phyloP scores from a whole-genome alignment of 2,113 vertebrate genomes.

The Synodontis membranacea region DNA sequence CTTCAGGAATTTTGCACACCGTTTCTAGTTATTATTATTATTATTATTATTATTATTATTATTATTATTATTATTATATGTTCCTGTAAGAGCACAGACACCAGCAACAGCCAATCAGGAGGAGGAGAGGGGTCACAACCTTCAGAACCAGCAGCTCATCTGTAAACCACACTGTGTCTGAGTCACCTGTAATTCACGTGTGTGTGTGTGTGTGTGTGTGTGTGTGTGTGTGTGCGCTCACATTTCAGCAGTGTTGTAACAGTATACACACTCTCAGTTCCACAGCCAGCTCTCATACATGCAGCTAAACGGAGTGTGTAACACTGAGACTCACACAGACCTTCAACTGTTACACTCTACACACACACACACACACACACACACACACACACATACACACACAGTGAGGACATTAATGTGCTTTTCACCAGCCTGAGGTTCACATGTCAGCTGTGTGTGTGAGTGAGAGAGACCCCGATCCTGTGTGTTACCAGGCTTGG shows the following conservation, averaged over 20 bases:
- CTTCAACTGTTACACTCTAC: conserved; percentile 54
- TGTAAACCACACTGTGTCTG: conserved; percentile 30
- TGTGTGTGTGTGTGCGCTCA: conserved; percentile 43
- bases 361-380: too few species aligned
- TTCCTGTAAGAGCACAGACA: conserved; percentile 58
- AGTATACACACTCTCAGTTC: conserved; percentile 37
- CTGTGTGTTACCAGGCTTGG: too few species aligned
- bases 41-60: too few species aligned
- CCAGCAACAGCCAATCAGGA: conserved; percentile 53
- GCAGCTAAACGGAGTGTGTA: conserved; percentile 59
- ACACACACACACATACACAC: too few species aligned
- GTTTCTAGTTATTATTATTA: too few species aligned
- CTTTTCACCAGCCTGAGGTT: too few species aligned
- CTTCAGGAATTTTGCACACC: too few species aligned
- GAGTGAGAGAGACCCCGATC: too few species aligned
- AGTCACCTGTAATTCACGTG: neutral
- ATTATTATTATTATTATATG: too few species aligned
- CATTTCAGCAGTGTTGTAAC: conserved; percentile 56
- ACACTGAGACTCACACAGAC: conserved; percentile 48
- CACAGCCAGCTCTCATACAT: conserved; percentile 57
- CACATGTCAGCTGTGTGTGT: too few species aligned
- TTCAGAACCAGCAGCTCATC: conserved; percentile 48
- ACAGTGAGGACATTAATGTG: too few species aligned
- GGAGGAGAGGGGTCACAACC: conserved; percentile 54
- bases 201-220: neutral